Base-by-base conservation (phyloP, 2,888 invertebrate genomes). In the Tetropium fuscum region DNA sequence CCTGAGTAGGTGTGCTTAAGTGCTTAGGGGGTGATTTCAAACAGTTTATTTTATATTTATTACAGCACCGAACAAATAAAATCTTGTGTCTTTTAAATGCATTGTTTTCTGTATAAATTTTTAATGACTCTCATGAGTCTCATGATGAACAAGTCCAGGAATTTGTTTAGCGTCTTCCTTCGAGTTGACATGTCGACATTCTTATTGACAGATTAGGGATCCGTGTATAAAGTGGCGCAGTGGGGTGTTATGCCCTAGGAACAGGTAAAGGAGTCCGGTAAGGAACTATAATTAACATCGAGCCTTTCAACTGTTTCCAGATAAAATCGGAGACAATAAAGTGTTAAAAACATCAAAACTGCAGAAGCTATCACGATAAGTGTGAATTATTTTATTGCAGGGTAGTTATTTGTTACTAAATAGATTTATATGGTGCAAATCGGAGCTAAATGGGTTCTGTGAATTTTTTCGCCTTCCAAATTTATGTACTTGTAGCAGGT, bases 301-400 rank as follows among this genome's bases (percentile, higher is more conserved):
- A n/a, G 10, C 36, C 15, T 36, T 36, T 36, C n/a, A 36, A 32
- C 32, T 32, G 10, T 32, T 7, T 15, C 10, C 7, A 36, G 36
- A 36, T 36, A 15, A 16, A 0, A 36, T 36, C 36, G 18, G 10
- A 36, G 36, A 10, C 16, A 36, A 36, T 36, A 36, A 36, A 36
- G 36, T 36, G 36, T 36, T 36, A 15, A 36, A 10, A 36, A 36
- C 36, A 36, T 36, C 10, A 36, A 36, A 36, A 36, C 36, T 36
- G 36, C 18, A 36, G n/a, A 36, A 10, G 36, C 16, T 16, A 36
- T 36, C 36, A 4, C 36, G 36, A 36, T 36, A 36, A 36, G 36
- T 36, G 36, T 36, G 36, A 36, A 36, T 16, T 36, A 16, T 36
- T 36, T 36, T 36, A 36, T 16, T 16, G 36, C 7, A 36, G 13